Conservation (phyloP, 2,797 vertebrate species). For the Vespertilio murinus region DNA sequence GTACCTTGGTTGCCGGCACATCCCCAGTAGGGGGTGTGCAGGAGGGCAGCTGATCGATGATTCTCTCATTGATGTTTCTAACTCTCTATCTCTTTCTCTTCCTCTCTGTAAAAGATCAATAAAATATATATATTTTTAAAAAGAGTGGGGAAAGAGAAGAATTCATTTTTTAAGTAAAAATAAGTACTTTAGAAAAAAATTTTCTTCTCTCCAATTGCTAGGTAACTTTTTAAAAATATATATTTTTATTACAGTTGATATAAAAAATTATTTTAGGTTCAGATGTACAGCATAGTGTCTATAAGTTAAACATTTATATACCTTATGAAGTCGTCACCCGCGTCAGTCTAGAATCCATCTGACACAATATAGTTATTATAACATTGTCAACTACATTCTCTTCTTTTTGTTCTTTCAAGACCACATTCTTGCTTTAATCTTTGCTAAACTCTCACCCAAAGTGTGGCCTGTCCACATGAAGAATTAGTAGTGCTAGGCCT, state of each 20-base stretch:
- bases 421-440: background rate
- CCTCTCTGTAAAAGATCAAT: too few species aligned
- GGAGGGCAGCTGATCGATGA: too few species aligned
- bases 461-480: background rate
- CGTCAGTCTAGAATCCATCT: background rate
- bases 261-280: background rate
- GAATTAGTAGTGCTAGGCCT: background rate
- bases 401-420: slow-evolving; percentile 6
- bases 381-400: background rate
- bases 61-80: too few species aligned
- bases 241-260: background rate
- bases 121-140: too few species aligned
- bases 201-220: background rate
- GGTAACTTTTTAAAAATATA: background rate
- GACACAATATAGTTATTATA: background rate
- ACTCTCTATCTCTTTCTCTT: too few species aligned
- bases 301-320: background rate
- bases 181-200: slow-evolving; percentile 11
- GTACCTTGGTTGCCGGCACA: too few species aligned
- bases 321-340: background rate
- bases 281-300: background rate
- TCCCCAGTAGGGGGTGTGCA: too few species aligned
- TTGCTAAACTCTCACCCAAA: background rate
- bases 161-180: background rate
- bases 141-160: background rate